A percentile compares a stretch with the other conserved stretches of the same genome.
phyloP scores from a whole-genome alignment of 2,113 vertebrate genomes.

The Gallinago jamesoni region DNA sequence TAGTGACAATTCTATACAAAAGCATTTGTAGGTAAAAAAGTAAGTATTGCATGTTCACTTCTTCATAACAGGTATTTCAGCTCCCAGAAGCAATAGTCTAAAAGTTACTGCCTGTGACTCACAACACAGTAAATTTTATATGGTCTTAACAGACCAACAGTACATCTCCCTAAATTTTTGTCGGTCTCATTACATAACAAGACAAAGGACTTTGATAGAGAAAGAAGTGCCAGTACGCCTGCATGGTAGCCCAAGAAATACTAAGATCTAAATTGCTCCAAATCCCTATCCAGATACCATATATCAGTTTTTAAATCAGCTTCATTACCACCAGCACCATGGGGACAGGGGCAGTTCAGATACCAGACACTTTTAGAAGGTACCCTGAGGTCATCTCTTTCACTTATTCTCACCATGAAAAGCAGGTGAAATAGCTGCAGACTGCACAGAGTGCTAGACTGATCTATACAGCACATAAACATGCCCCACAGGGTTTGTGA shows the following conservation, averaged over 20 bases:
- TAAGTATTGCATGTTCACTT: neutral
- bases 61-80: neutral
- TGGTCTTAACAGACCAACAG: neutral
- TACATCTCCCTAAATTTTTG: neutral
- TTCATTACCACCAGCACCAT: neutral
- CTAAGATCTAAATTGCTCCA: neutral
- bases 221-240: neutral
- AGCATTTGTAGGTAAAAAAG: neutral
- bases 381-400: neutral
- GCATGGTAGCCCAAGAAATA: neutral
- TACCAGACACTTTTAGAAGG: neutral
- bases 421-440: neutral
- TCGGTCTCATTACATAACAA: neutral
- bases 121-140: rapidly evolving
- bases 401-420: neutral
- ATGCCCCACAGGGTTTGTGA: neutral
- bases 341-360: neutral
- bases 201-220: neutral
- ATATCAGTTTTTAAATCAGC: neutral
- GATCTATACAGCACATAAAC: neutral
- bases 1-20: neutral
- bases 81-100: neutral
- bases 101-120: neutral
- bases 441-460: neutral
- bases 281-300: neutral